Evolutionary conservation across 2,113 vertebrate species (phyloP).

Genomic region (Dicentrarchus labrax): DNA sequence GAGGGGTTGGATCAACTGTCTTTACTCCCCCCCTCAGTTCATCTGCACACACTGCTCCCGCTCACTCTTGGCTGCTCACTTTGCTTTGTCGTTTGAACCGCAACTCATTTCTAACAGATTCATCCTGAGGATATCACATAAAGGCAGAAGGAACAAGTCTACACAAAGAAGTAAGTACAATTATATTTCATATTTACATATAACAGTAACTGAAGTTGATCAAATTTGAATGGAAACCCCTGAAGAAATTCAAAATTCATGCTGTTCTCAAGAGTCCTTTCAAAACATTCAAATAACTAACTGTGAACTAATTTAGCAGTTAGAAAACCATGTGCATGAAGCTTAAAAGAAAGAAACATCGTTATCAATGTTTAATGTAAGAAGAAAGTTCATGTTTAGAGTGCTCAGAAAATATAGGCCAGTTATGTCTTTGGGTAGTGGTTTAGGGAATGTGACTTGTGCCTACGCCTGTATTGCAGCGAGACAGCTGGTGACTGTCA

Average conservation of each 20-base stretch:
- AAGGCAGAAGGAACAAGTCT: neutral
- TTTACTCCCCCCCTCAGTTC: conserved; percentile 14
- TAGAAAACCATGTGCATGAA: neutral
- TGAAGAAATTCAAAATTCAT: neutral
- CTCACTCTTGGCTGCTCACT: conserved; percentile 61
- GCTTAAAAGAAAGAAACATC: neutral
- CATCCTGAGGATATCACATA: neutral
- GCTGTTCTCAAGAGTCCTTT: neutral
- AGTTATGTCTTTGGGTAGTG: conserved; percentile 26
- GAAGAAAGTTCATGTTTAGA: neutral
- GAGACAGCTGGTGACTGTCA: conserved; percentile 72
- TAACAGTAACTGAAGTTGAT: neutral
- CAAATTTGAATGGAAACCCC: neutral
- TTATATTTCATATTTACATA: neutral
- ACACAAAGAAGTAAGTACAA: conserved; percentile 56
- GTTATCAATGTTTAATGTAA: neutral
- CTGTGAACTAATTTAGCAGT: neutral
- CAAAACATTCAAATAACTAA: neutral
- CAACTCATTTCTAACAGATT: conserved; percentile 14
- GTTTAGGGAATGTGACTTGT: conserved; percentile 56
- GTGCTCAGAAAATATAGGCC: conserved; percentile 8
- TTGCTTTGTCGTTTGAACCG: conserved; percentile 37
- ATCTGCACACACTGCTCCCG: conserved; percentile 36
- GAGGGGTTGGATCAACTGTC: conserved; percentile 61
- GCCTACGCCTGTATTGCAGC: conserved; percentile 44